Percentiles rank a stretch among this genome's conserved stretches.
Evolutionary conservation across 23 tunicate species (phyloP).

Genomic region (Oikopleura albicans): DNA sequence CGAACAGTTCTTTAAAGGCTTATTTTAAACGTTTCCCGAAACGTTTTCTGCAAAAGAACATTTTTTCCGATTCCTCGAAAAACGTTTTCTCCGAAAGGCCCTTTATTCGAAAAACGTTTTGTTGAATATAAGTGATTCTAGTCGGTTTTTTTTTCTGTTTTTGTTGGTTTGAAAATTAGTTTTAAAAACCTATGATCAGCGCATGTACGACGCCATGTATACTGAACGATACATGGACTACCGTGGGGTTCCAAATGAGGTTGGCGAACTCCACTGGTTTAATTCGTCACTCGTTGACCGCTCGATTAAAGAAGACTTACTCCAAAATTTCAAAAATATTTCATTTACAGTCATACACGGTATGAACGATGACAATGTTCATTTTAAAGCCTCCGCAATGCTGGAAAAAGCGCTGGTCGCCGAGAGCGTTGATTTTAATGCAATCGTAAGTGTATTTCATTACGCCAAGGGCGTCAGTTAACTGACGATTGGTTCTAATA

Average conservation of each 20-base stretch:
- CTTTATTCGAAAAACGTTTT: too few relatives aligned
- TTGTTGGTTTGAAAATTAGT: too few relatives aligned
- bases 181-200: too few relatives aligned
- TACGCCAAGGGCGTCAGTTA: too few relatives aligned
- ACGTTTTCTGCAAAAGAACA: too few relatives aligned
- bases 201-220: conserved; percentile 92
- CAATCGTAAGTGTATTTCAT: conserved; percentile 39
- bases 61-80: too few relatives aligned
- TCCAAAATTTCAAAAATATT: conserved; percentile 43
- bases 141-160: too few relatives aligned
- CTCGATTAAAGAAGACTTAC: conserved; percentile 20
- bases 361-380: conserved; percentile 91
- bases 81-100: too few relatives aligned
- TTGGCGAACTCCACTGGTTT: conserved; percentile 32
- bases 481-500: too few relatives aligned
- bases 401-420: conserved; percentile 95
- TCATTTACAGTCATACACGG: conserved; percentile 56
- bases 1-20: too few relatives aligned
- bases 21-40: too few relatives aligned
- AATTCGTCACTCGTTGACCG: conserved; percentile 52
- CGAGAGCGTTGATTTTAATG: conserved; percentile 65
- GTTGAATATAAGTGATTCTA: too few relatives aligned
- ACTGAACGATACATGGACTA: conserved; percentile 83
- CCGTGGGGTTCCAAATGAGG: conserved; percentile 24
- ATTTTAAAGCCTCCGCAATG: conserved; percentile 65